A percentile compares a stretch with the other conserved stretches of the same genome.
These are phyloP conservation scores for Zootoca vivipara DNA, from an alignment of 2,113 vertebrate genomes.

Conservation along the genomic window DNA sequence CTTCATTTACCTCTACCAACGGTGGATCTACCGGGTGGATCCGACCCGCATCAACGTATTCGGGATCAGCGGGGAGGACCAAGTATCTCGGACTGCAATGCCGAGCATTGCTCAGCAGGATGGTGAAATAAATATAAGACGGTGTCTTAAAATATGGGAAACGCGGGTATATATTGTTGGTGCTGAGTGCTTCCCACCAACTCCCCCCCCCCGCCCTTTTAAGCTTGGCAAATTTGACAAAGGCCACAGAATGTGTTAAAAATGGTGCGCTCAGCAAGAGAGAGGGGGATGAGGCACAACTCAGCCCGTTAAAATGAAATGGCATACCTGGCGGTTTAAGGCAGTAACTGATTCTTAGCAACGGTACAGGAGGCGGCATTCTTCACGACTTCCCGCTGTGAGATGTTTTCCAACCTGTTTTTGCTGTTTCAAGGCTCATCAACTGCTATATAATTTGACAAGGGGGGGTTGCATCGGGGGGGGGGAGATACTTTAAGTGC, in stretches of 20 bases:
- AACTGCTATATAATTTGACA: background rate
- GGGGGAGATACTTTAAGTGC: too few species aligned
- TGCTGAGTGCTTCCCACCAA: background rate
- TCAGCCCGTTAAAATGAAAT: background rate
- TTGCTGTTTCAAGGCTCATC: background rate
- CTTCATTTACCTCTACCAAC: constrained; percentile 95
- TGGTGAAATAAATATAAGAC: too few species aligned
- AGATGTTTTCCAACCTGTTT: background rate
- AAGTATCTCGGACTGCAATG: constrained; percentile 2
- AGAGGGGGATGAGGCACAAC: background rate
- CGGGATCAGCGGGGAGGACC: constrained; percentile 85
- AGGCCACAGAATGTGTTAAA: too few species aligned
- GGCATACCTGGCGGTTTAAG: background rate
- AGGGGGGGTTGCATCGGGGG: background rate
- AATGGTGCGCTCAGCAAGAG: too few species aligned
- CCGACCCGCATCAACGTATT: constrained; percentile 90
- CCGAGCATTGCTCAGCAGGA: constrained; percentile 27
- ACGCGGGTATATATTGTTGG: too few species aligned
- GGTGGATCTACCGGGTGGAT: constrained; percentile 94
- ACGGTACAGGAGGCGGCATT: background rate
- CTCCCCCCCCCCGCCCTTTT: background rate
- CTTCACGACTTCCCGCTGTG: background rate
- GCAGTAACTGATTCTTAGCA: background rate
- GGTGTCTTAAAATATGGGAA: too few species aligned
- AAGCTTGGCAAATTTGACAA: background rate